These are phyloP conservation scores for Pygoscelis antarcticus DNA, from an alignment of 2,113 vertebrate species.

Conservation along the genomic window DNA sequence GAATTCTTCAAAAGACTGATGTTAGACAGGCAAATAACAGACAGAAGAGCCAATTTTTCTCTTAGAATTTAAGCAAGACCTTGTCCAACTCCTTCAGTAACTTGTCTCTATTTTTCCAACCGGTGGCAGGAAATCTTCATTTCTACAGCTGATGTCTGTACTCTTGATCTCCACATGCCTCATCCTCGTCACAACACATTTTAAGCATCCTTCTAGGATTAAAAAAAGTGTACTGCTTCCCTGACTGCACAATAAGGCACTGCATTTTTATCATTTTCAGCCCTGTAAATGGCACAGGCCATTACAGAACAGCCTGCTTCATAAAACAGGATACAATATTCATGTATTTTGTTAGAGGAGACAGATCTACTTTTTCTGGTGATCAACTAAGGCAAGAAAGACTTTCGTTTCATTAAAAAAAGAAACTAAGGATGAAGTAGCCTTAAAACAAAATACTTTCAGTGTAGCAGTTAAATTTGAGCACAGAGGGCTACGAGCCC, in stretches of 20 bases:
- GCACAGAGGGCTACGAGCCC: neutral
- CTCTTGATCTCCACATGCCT: neutral
- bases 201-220: neutral
- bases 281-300: neutral
- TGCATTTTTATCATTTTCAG: neutral
- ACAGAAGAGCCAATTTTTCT: constrained; percentile 47
- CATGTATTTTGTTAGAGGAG: neutral
- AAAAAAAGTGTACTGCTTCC: neutral
- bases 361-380: neutral
- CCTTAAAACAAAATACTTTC: neutral
- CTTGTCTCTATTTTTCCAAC: neutral
- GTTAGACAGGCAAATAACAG: neutral
- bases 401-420: neutral
- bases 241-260: neutral
- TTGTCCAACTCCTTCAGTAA: constrained; percentile 12
- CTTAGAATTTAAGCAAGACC: neutral
- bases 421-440: neutral
- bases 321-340: neutral
- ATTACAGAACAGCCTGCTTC: neutral
- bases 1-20: constrained; percentile 29
- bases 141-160: neutral
- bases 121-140: neutral
- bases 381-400: neutral
- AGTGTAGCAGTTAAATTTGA: neutral
- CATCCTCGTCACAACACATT: neutral